Percentiles rank a stretch among this genome's conserved stretches.
These are phyloP conservation scores for Galagoides demidoff DNA, from an alignment of 2,797 vertebrate species.

Conservation along the genomic window DNA sequence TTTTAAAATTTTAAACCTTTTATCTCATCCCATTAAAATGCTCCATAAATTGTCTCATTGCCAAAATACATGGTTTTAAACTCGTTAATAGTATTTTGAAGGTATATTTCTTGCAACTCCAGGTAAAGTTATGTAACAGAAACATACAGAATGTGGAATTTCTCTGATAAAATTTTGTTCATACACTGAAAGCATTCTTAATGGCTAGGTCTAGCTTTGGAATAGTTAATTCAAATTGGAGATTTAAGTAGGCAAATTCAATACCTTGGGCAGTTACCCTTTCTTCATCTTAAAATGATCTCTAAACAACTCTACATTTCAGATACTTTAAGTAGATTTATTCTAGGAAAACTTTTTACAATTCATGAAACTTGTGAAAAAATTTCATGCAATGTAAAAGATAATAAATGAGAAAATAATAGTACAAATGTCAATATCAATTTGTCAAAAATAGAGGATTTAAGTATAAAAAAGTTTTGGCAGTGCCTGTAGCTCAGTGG, in stretches of 20 bases:
- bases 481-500: too few species aligned
- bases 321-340: not conserved
- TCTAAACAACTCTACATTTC: not conserved
- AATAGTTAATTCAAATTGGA: not conserved
- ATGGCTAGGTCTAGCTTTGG: not conserved
- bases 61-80: not conserved
- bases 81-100: not conserved
- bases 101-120: conserved; percentile 17
- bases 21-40: not conserved
- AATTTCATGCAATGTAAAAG: not conserved
- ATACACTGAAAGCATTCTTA: not conserved
- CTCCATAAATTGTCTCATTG: not conserved
- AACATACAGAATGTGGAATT: not conserved
- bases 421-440: not conserved
- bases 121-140: not conserved
- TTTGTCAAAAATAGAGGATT: not conserved
- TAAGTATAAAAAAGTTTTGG: not conserved
- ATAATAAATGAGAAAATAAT: not conserved
- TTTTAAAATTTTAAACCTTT: not conserved
- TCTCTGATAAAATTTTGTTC: not conserved
- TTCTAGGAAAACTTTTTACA: not conserved
- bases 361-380: not conserved
- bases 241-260: not conserved
- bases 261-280: not conserved
- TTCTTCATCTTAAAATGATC: not conserved